Base-by-base conservation (phyloP, 1,140 invertebrate species). In the Rhopalosiphum maidis region DNA sequence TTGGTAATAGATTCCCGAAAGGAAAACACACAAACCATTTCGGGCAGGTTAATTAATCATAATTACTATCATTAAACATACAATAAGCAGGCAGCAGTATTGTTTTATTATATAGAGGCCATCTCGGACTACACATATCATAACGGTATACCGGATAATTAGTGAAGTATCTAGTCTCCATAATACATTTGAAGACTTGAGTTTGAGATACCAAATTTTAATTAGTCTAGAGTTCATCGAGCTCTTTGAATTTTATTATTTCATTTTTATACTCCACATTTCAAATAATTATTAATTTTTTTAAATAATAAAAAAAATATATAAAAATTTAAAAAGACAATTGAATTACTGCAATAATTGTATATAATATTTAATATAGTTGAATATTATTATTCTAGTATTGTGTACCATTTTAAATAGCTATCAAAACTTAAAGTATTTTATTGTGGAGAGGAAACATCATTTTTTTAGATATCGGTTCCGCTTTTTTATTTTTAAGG, bases 181-280 rank as follows among this genome's bases (percentile, higher is more conserved):
- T 46, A 21, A n/a, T 90, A 90, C 46, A n/a, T 43, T n/a, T 37
- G 68, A 51, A 68, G 90, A 82, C 55, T 46, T 21, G 30, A 82
- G n/a, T 91, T 68, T 83, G 8, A 82, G 68, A 35, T 85, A 92
- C 68, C 91, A 46, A 92, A 82, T 91, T 92, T 92, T 92, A 92
- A 92, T 92, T 92, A 92, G 91, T 83, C 91, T 25, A 37, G 90
- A 92, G 91, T 92, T 83, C 60, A 48, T 92, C 91, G 91, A 92
- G 91, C 77, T 82, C 91, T 37, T 82, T n/a, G 48, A n/a, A 35
- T 54, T 54, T 54, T 86, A 46, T 86, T 86, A 30, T 86, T 86
- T 86, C 37, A 86, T 86, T 87, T 48, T n/a, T 87, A 46, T 48
- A 35, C 25, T 54, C n/a, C 87, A 30, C 48, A 35, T 54, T 89